phyloP scores from a whole-genome alignment of 2,888 invertebrate genomes.

The Dinocampus coccinellae region DNA sequence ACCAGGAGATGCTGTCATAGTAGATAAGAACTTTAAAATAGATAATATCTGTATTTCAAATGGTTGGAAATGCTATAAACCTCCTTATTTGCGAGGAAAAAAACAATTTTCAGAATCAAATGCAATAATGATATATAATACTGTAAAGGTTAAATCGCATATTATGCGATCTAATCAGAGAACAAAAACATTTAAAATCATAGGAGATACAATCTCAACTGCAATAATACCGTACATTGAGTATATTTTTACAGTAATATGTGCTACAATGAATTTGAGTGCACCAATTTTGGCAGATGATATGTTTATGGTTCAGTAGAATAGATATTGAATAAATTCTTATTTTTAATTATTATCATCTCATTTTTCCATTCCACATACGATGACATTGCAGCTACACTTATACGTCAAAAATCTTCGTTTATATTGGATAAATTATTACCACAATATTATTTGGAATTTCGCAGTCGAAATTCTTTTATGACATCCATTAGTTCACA shows the following conservation, averaged over 20 bases:
- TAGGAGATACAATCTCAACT: slow-evolving; percentile 36
- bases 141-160: slow-evolving; percentile 42
- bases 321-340: too few species aligned
- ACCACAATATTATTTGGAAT: too few species aligned
- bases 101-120: slow-evolving; percentile 39
- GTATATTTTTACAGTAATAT: slow-evolving; percentile 41
- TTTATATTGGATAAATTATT: too few species aligned
- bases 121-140: slow-evolving; percentile 27
- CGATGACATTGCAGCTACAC: too few species aligned
- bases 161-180: slow-evolving; percentile 45
- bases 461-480: too few species aligned
- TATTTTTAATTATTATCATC: too few species aligned
- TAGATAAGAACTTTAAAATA: slow-evolving; percentile 41
- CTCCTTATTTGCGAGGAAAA: slow-evolving; percentile 25
- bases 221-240: slow-evolving; percentile 31
- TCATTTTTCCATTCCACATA: too few species aligned
- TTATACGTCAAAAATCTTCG: too few species aligned
- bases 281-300: background rate
- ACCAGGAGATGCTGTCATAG: slow-evolving; percentile 45
- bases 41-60: slow-evolving; percentile 21
- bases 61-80: slow-evolving; percentile 15
- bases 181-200: slow-evolving; percentile 42
- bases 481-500: too few species aligned
- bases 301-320: slow-evolving; percentile 37
- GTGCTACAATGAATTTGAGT: slow-evolving; percentile 41